Percentiles rank a stretch among this genome's conserved stretches.
These are phyloP conservation scores for Sterrhoptilus dennistouni DNA, from an alignment of 2,113 vertebrate genomes.

Conservation along the genomic window DNA sequence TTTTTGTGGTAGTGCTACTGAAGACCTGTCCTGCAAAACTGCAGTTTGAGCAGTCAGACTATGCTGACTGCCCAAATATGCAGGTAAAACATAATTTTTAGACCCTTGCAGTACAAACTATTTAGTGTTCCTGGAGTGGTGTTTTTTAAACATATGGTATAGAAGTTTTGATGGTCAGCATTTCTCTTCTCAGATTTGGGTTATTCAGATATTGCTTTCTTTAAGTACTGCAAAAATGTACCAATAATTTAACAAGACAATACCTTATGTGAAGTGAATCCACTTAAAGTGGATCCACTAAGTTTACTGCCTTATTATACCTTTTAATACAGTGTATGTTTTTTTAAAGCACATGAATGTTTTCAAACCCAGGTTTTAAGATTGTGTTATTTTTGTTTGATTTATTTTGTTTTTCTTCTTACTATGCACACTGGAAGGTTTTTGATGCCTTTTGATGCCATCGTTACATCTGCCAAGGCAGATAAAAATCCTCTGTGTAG, in stretches of 20 bases:
- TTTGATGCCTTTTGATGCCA: background rate
- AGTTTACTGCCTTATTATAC: background rate
- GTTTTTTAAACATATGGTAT: background rate
- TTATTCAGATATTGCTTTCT: background rate
- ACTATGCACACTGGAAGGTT: background rate
- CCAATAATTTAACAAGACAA: background rate
- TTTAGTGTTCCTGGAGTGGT: background rate
- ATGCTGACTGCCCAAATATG: background rate
- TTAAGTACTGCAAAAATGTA: background rate
- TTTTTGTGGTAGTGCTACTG: background rate
- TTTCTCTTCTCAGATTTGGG: background rate
- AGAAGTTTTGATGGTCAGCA: background rate
- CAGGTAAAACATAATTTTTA: background rate
- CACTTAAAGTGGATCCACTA: background rate
- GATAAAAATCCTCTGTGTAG: background rate
- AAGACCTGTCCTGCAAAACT: background rate
- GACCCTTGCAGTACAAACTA: background rate
- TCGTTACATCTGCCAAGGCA: background rate
- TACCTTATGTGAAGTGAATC: background rate
- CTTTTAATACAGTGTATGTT: background rate
- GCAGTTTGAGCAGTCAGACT: background rate
- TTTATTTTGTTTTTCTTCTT: background rate
- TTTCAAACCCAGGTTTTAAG: background rate
- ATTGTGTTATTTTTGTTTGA: background rate
- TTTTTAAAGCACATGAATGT: background rate